phyloP scores from a whole-genome alignment of 1,140 invertebrate genomes.

The Trypoxylus dichotomus region DNA sequence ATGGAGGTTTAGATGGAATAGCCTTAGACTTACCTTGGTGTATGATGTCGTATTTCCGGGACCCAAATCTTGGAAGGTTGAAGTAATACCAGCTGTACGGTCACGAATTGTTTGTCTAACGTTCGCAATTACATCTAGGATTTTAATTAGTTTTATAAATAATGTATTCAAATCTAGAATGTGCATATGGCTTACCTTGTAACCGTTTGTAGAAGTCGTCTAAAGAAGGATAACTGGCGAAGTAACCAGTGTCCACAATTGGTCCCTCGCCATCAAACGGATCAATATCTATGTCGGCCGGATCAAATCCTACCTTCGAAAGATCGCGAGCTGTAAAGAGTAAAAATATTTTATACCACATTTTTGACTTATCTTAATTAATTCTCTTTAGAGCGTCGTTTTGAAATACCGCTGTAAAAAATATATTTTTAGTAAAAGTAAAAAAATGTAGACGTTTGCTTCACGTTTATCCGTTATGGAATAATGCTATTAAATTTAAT shows the following conservation, averaged over 20 bases:
- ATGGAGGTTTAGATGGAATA: neutral
- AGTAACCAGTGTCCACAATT: slow-evolving; percentile 1
- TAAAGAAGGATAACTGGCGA: neutral
- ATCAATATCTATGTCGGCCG: neutral
- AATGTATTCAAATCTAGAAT: neutral
- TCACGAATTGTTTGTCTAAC: neutral
- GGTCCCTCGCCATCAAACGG: neutral
- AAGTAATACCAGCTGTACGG: neutral
- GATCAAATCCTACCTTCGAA: neutral
- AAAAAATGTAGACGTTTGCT: too few species aligned
- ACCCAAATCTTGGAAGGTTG: slow-evolving; percentile 48
- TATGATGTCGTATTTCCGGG: slow-evolving; percentile 60
- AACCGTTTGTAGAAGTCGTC: slow-evolving; percentile 8
- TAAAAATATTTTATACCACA: neutral
- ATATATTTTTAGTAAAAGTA: too few species aligned
- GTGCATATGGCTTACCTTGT: neutral
- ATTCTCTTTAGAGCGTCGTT: too few species aligned
- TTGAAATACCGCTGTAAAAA: too few species aligned
- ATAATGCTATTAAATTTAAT: too few species aligned
- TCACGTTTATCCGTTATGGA: too few species aligned
- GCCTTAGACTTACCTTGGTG: slow-evolving; percentile 54
- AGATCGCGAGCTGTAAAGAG: neutral
- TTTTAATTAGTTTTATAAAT: neutral
- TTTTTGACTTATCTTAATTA: too few species aligned
- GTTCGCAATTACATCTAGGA: neutral